These are phyloP conservation scores for Odontomachus brunneus DNA, from an alignment of 1,140 invertebrate species.

Conservation along the genomic window DNA sequence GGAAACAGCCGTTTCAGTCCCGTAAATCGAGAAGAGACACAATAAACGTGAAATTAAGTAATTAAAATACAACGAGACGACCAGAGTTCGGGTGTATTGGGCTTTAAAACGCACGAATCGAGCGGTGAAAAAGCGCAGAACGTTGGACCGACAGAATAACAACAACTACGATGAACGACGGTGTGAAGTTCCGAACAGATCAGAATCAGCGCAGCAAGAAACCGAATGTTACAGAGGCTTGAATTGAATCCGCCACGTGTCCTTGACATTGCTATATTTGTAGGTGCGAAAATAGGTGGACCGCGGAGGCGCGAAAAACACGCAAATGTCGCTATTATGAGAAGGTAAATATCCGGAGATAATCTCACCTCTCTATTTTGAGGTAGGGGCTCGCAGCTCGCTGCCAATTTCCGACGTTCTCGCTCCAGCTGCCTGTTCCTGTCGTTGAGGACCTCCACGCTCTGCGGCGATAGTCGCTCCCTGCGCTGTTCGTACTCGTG, in stretches of 20 bases:
- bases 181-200: neutral
- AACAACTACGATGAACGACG: neutral
- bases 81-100: no score
- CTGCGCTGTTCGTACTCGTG: slow-evolving; percentile 72
- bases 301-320: slow-evolving; percentile 28
- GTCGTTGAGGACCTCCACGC: slow-evolving; percentile 81
- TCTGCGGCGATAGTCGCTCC: slow-evolving; percentile 82
- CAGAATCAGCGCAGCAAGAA: slow-evolving; percentile 5
- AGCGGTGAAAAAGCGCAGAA: neutral
- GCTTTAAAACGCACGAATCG: no score
- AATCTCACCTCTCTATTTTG: slow-evolving; percentile 72
- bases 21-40: neutral
- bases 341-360: slow-evolving; percentile 33
- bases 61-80: no score
- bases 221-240: slow-evolving; percentile 28
- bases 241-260: slow-evolving; percentile 15
- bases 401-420: slow-evolving; percentile 79
- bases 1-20: neutral
- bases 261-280: slow-evolving; percentile 51
- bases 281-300: slow-evolving; percentile 38
- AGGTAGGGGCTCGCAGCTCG: slow-evolving; percentile 78
- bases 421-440: slow-evolving; percentile 81
- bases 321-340: slow-evolving; percentile 37
- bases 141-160: neutral
- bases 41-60: neutral